These are phyloP conservation scores for Camponotus floridanus DNA, from an alignment of 1,140 invertebrate species.

Conservation along the genomic window DNA sequence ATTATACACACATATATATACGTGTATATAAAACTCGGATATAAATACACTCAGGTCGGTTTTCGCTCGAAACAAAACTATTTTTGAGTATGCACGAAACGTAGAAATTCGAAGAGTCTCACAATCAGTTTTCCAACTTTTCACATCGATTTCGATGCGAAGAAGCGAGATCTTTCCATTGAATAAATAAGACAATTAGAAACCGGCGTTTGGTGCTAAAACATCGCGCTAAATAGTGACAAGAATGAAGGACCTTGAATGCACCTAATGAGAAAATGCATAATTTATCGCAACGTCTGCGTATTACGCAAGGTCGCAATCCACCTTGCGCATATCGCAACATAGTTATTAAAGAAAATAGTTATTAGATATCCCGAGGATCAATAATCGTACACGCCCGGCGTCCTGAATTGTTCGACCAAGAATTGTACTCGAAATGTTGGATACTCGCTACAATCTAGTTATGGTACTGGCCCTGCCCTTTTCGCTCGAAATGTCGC, in stretches of 20 bases:
- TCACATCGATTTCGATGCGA: neutral
- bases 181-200: slow-evolving; percentile 14
- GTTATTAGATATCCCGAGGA: slow-evolving; percentile 5
- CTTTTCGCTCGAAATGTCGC: slow-evolving; percentile 16
- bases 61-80: too few species aligned
- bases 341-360: slow-evolving; percentile 19
- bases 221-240: neutral
- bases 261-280: neutral
- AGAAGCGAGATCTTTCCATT: neutral
- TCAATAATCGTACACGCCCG: neutral
- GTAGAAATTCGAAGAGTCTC: neutral
- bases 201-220: neutral
- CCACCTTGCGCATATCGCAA: neutral
- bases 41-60: too few species aligned
- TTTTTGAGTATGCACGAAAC: too few species aligned
- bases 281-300: too few species aligned
- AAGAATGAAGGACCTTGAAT: slow-evolving; percentile 5
- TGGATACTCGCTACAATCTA: neutral
- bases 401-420: slow-evolving; percentile 2
- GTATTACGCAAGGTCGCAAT: neutral
- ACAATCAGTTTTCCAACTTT: neutral
- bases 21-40: too few species aligned
- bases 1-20: too few species aligned
- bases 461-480: neutral
- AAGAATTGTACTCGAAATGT: neutral